Percentiles rank a stretch among this genome's conserved stretches.
phyloP scores from a whole-genome alignment of 2,888 invertebrate species.

The Dynastes maya region DNA sequence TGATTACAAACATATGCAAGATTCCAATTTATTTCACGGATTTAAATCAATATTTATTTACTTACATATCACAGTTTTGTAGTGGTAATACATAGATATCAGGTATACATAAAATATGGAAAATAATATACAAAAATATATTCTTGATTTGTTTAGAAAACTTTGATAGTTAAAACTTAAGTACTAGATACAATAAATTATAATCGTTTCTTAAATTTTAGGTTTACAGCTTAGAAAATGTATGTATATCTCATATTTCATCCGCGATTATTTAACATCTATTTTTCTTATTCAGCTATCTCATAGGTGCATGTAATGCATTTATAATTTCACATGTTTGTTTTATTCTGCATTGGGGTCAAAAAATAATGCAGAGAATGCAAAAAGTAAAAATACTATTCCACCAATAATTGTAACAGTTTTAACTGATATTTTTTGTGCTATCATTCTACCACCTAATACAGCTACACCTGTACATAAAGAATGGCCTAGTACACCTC shows the following conservation, averaged over 20 bases:
- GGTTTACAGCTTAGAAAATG: constrained; percentile 32
- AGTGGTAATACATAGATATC: constrained; percentile 47
- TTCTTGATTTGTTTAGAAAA: constrained; percentile 30
- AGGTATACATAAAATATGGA: constrained; percentile 43
- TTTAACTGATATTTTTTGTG: constrained; percentile 96
- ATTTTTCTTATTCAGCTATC: constrained; percentile 30
- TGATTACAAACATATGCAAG: not conserved
- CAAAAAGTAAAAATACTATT: constrained; percentile 94
- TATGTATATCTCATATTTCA: constrained; percentile 24
- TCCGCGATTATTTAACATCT: constrained; percentile 19
- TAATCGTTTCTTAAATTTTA: constrained; percentile 27
- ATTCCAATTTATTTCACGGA: constrained; percentile 17
- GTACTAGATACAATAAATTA: constrained; percentile 46
- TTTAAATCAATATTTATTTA: constrained; percentile 44
- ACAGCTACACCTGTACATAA: constrained; percentile 98
- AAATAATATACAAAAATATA: constrained; percentile 50
- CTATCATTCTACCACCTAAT: constrained; percentile 95
- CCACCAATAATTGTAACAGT: constrained; percentile 99
- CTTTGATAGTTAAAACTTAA: constrained; percentile 43
- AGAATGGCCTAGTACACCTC: constrained; percentile 95
- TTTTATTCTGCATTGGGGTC: constrained; percentile 76
- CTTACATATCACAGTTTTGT: constrained; percentile 51
- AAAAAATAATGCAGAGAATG: constrained; percentile 91
- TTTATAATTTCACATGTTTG: not conserved
- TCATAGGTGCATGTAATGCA: not conserved